Conservation (phyloP, 2,888 invertebrate species). For the Dryocosmus kuriphilus region DNA sequence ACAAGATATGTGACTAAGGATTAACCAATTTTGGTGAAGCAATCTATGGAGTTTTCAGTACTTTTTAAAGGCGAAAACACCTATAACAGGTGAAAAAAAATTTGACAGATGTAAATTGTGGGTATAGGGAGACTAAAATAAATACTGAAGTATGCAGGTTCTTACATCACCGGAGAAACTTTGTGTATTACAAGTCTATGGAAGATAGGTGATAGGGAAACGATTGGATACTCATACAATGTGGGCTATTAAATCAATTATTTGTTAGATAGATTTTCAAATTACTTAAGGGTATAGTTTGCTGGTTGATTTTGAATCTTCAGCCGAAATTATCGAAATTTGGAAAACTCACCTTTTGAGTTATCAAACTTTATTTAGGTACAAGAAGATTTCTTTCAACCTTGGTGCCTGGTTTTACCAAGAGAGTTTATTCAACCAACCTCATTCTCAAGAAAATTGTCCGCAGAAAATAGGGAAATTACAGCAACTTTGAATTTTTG, state of each 20-base stretch:
- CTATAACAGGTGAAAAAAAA: neutral
- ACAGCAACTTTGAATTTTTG: neutral
- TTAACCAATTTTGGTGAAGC: slow-evolving; percentile 29
- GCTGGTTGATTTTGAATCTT: no score
- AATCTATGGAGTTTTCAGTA: neutral
- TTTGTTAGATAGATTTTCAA: no score
- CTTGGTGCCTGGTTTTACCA: neutral
- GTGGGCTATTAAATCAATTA: neutral
- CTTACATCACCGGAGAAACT: neutral
- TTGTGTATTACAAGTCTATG: neutral
- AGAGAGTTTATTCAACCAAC: slow-evolving; percentile 5
- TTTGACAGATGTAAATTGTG: neutral
- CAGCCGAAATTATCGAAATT: no score
- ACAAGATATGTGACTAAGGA: slow-evolving; percentile 24
- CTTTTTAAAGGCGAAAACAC: neutral
- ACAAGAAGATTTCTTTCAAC: no score
- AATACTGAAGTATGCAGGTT: neutral
- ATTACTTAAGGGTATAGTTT: no score
- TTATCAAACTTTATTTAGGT: no score
- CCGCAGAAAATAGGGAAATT: no score
- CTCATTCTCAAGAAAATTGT: no score
- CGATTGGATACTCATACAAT: neutral
- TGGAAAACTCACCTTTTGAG: no score
- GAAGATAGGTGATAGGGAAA: no score
- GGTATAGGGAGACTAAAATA: neutral